These are phyloP conservation scores for Pipistrellus pygmaeus DNA, from an alignment of 2,797 vertebrate species.

Conservation along the genomic window DNA sequence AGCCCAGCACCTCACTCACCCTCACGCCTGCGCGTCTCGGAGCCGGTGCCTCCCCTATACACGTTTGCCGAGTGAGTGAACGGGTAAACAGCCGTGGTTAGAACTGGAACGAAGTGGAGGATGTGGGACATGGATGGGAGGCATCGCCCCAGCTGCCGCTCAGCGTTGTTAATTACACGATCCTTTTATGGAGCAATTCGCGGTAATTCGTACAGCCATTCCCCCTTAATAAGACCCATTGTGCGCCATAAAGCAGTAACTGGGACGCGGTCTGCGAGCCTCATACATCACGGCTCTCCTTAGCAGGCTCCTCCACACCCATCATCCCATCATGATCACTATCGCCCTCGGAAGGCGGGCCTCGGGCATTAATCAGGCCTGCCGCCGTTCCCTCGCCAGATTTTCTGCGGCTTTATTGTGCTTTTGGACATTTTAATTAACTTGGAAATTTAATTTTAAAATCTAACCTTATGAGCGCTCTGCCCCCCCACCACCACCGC, in stretches of 20 bases:
- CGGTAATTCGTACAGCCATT: constrained; percentile 89
- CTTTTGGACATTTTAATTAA: constrained; percentile 93
- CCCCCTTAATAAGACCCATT: constrained; percentile 92
- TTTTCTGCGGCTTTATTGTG: constrained; percentile 91
- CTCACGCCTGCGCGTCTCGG: not conserved
- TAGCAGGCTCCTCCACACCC: constrained; percentile 90
- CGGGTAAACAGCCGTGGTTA: constrained; percentile 55
- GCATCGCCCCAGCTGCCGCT: constrained; percentile 87
- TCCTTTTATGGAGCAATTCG: constrained; percentile 90
- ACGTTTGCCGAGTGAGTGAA: not conserved
- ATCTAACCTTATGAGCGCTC: constrained; percentile 89
- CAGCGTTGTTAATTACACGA: constrained; percentile 89
- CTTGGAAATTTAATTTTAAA: constrained; percentile 92
- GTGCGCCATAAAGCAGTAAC: constrained; percentile 90
- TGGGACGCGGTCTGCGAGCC: constrained; percentile 90
- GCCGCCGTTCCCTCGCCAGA: constrained; percentile 90
- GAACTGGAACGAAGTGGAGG: constrained; percentile 84
- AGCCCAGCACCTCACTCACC: not conserved
- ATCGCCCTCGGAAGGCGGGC: constrained; percentile 90
- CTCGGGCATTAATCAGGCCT: constrained; percentile 90
- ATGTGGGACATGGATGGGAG: constrained; percentile 87
- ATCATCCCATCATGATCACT: constrained; percentile 91
- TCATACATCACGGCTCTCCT: constrained; percentile 89
- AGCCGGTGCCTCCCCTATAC: not conserved
- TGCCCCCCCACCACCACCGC: constrained; percentile 83